Conservation (phyloP, 2,888 invertebrate genomes). For the Eupithecia insigniata region DNA sequence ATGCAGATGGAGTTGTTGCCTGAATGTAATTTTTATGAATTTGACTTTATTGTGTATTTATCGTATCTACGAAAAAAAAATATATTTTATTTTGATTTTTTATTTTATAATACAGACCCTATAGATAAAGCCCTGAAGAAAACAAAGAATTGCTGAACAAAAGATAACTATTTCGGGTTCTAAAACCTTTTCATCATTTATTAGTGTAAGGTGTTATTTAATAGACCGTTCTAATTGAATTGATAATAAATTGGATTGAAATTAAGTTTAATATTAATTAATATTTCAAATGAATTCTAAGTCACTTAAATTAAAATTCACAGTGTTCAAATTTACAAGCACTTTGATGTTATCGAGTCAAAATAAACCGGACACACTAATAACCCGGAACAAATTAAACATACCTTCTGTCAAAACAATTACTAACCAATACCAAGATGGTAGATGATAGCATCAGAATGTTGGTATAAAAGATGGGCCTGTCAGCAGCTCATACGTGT, state of each 20-base stretch:
- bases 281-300: background rate
- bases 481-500: conserved; percentile 10
- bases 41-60: too few species aligned
- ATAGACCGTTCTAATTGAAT: too few species aligned
- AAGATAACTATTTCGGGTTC: background rate
- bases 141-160: background rate
- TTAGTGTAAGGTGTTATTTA: too few species aligned
- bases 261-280: too few species aligned
- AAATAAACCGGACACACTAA: conserved; percentile 36
- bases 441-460: conserved; percentile 38
- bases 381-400: conserved; percentile 37
- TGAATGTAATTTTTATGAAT: background rate
- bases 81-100: too few species aligned
- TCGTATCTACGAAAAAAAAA: too few species aligned
- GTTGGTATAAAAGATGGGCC: conserved; percentile 57
- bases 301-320: conserved; percentile 9
- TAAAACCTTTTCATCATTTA: background rate
- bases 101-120: background rate
- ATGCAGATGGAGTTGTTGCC: background rate
- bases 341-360: conserved; percentile 19
- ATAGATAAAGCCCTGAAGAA: background rate
- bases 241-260: too few species aligned
- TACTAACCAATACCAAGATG: conserved; percentile 39
- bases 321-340: conserved; percentile 11
- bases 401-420: conserved; percentile 41